phyloP scores from a whole-genome alignment of 2,797 vertebrate species.

The Sebastes vulpes region DNA sequence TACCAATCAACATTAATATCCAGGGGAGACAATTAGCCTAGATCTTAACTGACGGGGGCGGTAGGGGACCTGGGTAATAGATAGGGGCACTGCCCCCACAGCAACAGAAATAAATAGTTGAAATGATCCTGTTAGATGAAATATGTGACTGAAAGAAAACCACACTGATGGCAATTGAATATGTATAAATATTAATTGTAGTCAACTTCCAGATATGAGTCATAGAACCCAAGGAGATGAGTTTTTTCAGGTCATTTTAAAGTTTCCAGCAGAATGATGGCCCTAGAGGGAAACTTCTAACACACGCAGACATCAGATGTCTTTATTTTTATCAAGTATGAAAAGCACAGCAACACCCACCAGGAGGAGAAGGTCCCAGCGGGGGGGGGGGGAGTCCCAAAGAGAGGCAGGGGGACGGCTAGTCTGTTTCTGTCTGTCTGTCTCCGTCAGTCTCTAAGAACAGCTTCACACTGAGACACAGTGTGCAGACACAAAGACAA shows the following conservation, averaged over 20 bases:
- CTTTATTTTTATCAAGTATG: constrained; percentile 32
- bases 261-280: neutral
- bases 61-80: too few species aligned
- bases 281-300: neutral
- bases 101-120: neutral
- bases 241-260: constrained; percentile 12
- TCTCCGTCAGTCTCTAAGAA: neutral
- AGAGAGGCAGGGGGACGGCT: neutral
- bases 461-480: neutral
- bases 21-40: too few species aligned
- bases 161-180: neutral
- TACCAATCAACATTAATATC: too few species aligned
- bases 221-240: neutral
- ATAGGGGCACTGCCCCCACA: neutral
- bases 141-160: neutral
- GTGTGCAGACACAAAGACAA: neutral
- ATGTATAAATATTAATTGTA: constrained; percentile 11
- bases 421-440: neutral
- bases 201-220: constrained; percentile 2
- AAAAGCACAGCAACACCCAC: constrained; percentile 30
- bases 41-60: too few species aligned
- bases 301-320: constrained; percentile 16
- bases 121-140: neutral
- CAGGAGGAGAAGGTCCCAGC: constrained; percentile 19
- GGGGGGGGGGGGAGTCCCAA: neutral